Percentiles rank a stretch among this genome's conserved stretches.
Conservation (phyloP, 2,888 invertebrate species). For the Dolomedes plantarius region DNA sequence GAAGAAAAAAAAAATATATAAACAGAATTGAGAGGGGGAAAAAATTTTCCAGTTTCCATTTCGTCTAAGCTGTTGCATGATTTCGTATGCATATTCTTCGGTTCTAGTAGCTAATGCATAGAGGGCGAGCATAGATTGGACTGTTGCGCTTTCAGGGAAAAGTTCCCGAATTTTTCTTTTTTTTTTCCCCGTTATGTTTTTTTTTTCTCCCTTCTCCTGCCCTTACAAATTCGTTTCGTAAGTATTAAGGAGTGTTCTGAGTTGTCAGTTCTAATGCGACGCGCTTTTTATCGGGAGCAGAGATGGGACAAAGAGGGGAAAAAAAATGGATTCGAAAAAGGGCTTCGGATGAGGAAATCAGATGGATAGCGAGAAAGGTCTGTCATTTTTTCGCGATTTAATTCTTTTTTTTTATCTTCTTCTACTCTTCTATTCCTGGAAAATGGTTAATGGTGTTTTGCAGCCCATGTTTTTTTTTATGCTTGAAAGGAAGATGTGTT, state of each 20-base stretch:
- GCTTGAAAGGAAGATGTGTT: too few species aligned
- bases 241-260: conserved; percentile 42
- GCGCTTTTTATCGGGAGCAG: conserved; percentile 11
- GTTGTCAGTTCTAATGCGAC: background rate
- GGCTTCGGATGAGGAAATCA: background rate
- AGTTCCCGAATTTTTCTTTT: conserved; percentile 8
- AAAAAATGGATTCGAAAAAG: background rate
- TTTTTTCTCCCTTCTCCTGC: background rate
- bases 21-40: conserved; percentile 4
- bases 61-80: conserved; percentile 62
- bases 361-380: background rate
- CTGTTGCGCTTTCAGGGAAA: conserved; percentile 32
- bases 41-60: conserved; percentile 48
- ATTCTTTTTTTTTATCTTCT: background rate
- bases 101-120: conserved; percentile 46
- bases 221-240: conserved; percentile 28
- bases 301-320: background rate
- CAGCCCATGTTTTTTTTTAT: too few species aligned
- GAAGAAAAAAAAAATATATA: conserved; percentile 37
- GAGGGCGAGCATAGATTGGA: conserved; percentile 31
- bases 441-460: too few species aligned
- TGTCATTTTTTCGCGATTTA: background rate
- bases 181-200: conserved; percentile 20
- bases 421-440: too few species aligned
- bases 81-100: conserved; percentile 68